phyloP scores from a whole-genome alignment of 1,140 invertebrate species.

The Ips nitidus region DNA sequence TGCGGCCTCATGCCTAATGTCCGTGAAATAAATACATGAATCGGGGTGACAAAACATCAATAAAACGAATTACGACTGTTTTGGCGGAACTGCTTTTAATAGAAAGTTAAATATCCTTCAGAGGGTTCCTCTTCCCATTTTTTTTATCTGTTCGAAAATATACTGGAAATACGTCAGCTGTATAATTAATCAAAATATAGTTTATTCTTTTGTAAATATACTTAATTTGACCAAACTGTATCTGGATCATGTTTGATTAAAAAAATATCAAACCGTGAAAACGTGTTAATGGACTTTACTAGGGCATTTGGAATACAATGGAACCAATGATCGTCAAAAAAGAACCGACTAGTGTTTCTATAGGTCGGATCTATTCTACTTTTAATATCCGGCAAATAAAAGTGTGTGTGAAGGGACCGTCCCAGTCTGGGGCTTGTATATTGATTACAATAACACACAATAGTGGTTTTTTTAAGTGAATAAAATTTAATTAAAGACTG shows the following conservation, averaged over 20 bases:
- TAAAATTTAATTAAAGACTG: slow-evolving; percentile 26
- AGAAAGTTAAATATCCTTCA: slow-evolving; percentile 29
- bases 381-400: slow-evolving; percentile 12
- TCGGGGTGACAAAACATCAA: slow-evolving; percentile 37
- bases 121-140: too few relatives aligned
- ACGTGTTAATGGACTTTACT: slow-evolving; percentile 2
- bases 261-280: too few relatives aligned
- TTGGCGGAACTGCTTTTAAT: slow-evolving; percentile 33
- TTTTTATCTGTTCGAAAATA: too few relatives aligned
- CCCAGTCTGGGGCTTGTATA: slow-evolving; percentile 6
- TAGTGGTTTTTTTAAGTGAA: slow-evolving; percentile 11
- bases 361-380: slow-evolving; percentile 8
- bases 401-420: slow-evolving; percentile 14
- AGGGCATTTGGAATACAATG: slow-evolving; percentile 24
- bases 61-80: slow-evolving; percentile 33
- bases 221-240: too few relatives aligned
- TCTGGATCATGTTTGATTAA: too few relatives aligned
- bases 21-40: slow-evolving; percentile 39
- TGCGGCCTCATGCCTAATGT: slow-evolving; percentile 19
- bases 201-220: too few relatives aligned
- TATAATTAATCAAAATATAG: too few relatives aligned
- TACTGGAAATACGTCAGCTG: too few relatives aligned
- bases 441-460: slow-evolving; percentile 16
- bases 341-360: slow-evolving; percentile 15
- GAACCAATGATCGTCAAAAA: slow-evolving; percentile 15